phyloP scores from a whole-genome alignment of 2,113 vertebrate species.

The Lepidiolamprologus cunningtoni region DNA sequence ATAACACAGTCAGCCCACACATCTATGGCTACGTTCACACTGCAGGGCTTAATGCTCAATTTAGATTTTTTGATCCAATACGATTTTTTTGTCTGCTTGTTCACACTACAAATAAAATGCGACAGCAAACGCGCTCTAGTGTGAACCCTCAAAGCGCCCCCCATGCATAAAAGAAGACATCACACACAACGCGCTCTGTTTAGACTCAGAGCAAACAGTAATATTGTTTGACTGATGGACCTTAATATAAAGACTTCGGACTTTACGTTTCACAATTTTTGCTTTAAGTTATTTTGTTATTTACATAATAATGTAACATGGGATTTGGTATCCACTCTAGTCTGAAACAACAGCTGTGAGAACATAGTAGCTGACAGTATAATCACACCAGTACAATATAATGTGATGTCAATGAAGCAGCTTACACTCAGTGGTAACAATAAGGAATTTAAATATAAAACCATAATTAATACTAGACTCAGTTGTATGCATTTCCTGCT shows the following conservation, averaged over 20 bases:
- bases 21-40: background rate
- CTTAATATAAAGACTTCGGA: background rate
- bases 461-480: background rate
- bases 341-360: background rate
- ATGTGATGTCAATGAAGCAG: background rate
- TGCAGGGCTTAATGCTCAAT: background rate
- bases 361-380: background rate
- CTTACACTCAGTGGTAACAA: background rate
- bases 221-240: accelerated
- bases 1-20: background rate
- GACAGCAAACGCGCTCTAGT: accelerated
- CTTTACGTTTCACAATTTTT: background rate
- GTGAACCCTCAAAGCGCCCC: accelerated
- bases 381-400: background rate
- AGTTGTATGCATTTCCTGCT: background rate
- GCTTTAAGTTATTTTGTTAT: background rate
- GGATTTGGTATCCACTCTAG: background rate
- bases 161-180: accelerated
- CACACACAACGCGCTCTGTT: accelerated
- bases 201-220: background rate
- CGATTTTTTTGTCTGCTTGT: accelerated
- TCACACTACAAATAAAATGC: background rate
- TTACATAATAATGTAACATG: accelerated
- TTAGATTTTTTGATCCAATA: background rate
- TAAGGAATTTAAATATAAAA: background rate